Base-by-base conservation (phyloP, 2,888 invertebrate genomes). In the Germaria angustata region DNA sequence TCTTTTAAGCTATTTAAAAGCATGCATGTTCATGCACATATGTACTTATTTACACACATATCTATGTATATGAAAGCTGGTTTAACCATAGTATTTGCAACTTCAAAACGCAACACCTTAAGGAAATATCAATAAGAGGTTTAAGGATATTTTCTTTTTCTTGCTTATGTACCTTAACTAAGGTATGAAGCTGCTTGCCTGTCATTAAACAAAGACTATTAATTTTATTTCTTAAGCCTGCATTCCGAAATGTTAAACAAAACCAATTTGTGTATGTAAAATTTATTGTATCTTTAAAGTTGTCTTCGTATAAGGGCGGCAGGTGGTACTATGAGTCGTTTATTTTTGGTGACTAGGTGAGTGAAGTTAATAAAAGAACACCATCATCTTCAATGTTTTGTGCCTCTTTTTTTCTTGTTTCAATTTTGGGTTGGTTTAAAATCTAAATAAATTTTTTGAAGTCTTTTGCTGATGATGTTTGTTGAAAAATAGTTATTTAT, bases 221-320 rank as follows among this genome's bases (percentile, higher is more conserved):
- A 34, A 55, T 75, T 44, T 75, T 65, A 55, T 66, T 65, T 36
- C 44, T 39, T 44, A 51, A 75, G 34, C 65, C 65, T 75, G 75
- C 65, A 55, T 75, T 66, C 36, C 4, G 17, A 44, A 53, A 75
- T 44, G 17, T 9, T 34, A 15, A 55, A 55, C 2, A 46, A 17
- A 39, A 39, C 39, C 6, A 49, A 17, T 68, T 17, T 17, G 36
- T 53, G 2, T 68, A 5, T 44, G 41, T 44, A 7, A 36, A 39
- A 68, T 44, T 51, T 68, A 61, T 68, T 80, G 32, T n/a, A 32
- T 65, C 22, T 36, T 57, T 55, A 55, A 53, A 11, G 46, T 34
- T 59, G 20, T 61, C 9, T 24, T 77, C 44, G 22, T 46, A 79
- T 82, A 82, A 79, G 82, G 82, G 82, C 75, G 82, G 82, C 82